These are phyloP conservation scores for Seriola rivoliana DNA, from an alignment of 2,113 vertebrate species.

Conservation along the genomic window DNA sequence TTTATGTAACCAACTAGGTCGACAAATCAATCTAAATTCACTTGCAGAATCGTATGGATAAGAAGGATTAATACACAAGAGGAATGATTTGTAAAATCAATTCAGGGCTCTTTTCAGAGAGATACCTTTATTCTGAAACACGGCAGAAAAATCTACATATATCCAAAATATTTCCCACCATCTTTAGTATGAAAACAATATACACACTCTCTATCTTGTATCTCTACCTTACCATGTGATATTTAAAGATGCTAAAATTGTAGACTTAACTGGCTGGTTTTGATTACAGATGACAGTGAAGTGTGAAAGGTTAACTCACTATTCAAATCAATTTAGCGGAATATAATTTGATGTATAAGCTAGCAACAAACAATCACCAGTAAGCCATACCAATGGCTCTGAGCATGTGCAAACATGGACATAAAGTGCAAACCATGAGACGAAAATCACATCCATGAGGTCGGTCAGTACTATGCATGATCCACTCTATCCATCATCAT, in stretches of 20 bases:
- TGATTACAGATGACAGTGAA: background rate
- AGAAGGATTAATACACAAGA: background rate
- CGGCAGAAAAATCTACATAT: slow-evolving; percentile 21
- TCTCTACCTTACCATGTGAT: background rate
- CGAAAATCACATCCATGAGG: background rate
- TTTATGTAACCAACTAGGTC: too few species aligned
- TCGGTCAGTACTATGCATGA: background rate
- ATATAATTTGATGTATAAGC: background rate
- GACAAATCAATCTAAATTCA: too few species aligned
- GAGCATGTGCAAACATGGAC: slow-evolving; percentile 59
- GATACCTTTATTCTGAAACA: slow-evolving; percentile 58
- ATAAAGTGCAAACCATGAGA: slow-evolving; percentile 69
- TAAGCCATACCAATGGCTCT: background rate
- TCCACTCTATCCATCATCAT: background rate
- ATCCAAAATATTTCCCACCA: slow-evolving; percentile 44
- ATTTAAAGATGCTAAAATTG: background rate
- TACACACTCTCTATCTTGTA: background rate
- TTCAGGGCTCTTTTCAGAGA: background rate
- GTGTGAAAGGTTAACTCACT: background rate
- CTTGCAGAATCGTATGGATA: too few species aligned
- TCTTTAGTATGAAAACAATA: slow-evolving; percentile 23
- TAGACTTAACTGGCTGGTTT: background rate
- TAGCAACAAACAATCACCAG: background rate
- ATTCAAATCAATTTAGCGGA: background rate
- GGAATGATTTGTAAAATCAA: background rate